phyloP scores from a whole-genome alignment of 2,797 vertebrate species.

The Lophius americanus region DNA sequence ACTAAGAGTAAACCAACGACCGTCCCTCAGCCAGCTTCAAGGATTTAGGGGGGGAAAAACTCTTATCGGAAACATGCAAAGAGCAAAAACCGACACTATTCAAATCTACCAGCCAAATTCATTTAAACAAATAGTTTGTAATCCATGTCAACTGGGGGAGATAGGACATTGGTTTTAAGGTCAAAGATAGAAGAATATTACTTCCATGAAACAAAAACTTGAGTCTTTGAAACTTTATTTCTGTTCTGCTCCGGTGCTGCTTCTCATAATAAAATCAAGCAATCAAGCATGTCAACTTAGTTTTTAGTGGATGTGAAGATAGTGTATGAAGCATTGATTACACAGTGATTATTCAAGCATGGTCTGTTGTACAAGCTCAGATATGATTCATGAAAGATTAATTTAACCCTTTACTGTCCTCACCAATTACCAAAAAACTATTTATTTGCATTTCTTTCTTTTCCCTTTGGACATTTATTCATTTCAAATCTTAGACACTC shows the following conservation, averaged over 20 bases:
- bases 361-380: neutral
- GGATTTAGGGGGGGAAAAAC: conserved; percentile 29
- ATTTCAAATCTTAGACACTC: too few relatives aligned
- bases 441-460: too few relatives aligned
- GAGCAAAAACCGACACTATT: conserved; percentile 68
- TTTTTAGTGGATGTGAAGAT: neutral
- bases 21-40: conserved; percentile 7
- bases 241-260: neutral
- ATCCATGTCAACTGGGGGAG: conserved; percentile 10
- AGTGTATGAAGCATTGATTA: neutral
- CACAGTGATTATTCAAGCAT: neutral
- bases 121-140: conserved; percentile 70
- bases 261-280: neutral
- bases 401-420: too few relatives aligned
- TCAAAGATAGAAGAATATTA: conserved; percentile 15
- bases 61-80: conserved; percentile 72
- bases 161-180: conserved; percentile 17
- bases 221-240: neutral
- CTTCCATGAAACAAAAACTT: neutral
- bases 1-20: neutral
- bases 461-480: too few relatives aligned
- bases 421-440: too few relatives aligned
- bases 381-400: neutral
- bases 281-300: neutral
- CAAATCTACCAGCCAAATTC: conserved; percentile 69